phyloP scores from a whole-genome alignment of 2,888 invertebrate species.

The Tetragnatha montana region DNA sequence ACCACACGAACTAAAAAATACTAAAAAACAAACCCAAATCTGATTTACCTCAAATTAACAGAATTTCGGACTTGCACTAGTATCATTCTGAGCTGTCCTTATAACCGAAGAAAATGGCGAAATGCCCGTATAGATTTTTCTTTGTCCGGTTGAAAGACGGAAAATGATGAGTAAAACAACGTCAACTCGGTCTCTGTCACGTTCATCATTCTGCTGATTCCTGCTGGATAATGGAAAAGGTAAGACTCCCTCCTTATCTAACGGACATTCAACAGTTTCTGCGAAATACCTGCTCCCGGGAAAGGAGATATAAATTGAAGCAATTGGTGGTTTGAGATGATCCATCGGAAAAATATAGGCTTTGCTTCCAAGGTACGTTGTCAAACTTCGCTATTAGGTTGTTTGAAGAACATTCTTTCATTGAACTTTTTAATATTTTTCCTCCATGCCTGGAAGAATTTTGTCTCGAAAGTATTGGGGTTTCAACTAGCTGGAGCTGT shows the following conservation, averaged over 20 bases:
- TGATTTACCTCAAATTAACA: too few species aligned
- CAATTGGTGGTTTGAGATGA: neutral
- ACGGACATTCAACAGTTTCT: slow-evolving; percentile 11
- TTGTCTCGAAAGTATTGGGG: too few species aligned
- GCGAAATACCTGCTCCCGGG: neutral
- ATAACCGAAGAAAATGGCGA: slow-evolving; percentile 16
- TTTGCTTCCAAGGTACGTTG: neutral
- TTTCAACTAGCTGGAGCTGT: too few species aligned
- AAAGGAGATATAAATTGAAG: neutral
- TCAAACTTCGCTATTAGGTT: neutral
- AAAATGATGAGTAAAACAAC: slow-evolving; percentile 45
- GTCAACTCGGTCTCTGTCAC: slow-evolving; percentile 45
- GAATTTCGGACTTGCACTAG: too few species aligned
- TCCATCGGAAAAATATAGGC: slow-evolving; percentile 2
- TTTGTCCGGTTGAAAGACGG: slow-evolving; percentile 34
- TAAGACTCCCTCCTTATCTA: slow-evolving; percentile 6
- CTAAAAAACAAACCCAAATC: too few species aligned
- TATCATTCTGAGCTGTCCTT: neutral
- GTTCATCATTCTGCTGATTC: slow-evolving; percentile 36
- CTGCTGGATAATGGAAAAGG: neutral
- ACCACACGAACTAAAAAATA: too few species aligned
- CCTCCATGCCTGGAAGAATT: too few species aligned
- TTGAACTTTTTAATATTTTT: neutral
- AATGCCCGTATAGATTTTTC: slow-evolving; percentile 39
- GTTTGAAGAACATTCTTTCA: neutral